phyloP scores from a whole-genome alignment of 2,888 invertebrate species.

The Eustalomyia histrio region DNA sequence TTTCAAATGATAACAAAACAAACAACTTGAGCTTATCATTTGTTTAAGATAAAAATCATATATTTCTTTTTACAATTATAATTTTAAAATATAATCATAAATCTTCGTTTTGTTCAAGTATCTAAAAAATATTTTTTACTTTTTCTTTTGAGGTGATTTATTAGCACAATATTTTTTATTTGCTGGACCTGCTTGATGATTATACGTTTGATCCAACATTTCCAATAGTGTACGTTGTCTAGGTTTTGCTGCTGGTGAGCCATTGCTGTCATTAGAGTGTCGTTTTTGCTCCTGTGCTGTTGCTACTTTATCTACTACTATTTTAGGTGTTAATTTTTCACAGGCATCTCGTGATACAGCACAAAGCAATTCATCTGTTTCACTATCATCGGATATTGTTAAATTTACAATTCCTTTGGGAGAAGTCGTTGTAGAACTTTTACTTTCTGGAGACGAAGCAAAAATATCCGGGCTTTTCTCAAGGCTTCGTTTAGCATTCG shows the following conservation, averaged over 20 bases:
- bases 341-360: conserved; percentile 30
- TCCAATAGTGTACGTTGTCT: conserved; percentile 75
- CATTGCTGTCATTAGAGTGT: conserved; percentile 31
- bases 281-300: conserved; percentile 12
- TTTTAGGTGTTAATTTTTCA: conserved; percentile 35
- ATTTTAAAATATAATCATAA: not conserved
- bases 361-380: conserved; percentile 56
- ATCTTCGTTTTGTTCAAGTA: not conserved
- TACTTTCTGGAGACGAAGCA: conserved; percentile 61
- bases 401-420: conserved; percentile 39
- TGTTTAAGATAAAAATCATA: not conserved
- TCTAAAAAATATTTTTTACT: not conserved
- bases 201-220: conserved; percentile 74
- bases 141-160: conserved; percentile 38
- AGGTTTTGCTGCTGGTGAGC: conserved; percentile 59
- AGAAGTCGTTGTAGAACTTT: conserved; percentile 49
- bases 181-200: conserved; percentile 60
- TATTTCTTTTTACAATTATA: not conserved
- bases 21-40: not conserved
- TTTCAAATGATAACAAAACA: not conserved
- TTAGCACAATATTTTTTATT: conserved; percentile 54
- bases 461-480: conserved; percentile 67
- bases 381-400: conserved; percentile 65
- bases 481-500: conserved; percentile 53
- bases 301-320: conserved; percentile 14